A percentile compares a stretch with the other conserved stretches of the same genome.
Evolutionary conservation across 2,888 invertebrate species (phyloP).

Genomic region (Lycophotia porphyrea): DNA sequence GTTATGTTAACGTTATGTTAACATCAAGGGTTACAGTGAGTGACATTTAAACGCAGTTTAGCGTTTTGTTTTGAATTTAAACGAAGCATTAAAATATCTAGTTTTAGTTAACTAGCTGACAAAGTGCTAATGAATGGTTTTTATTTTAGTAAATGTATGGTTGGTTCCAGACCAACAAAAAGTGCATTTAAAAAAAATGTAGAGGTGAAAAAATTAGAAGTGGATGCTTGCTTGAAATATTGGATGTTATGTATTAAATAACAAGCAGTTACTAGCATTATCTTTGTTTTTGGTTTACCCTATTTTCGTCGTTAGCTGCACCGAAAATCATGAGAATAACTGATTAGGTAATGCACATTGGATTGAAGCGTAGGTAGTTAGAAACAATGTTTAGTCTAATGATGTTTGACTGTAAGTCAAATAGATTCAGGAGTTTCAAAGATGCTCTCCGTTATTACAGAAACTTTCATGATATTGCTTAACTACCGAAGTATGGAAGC

Average conservation of each 20-base stretch:
- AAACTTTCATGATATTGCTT: neutral
- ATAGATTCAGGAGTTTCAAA: constrained; percentile 13
- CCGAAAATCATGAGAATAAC: neutral
- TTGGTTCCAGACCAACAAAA: neutral
- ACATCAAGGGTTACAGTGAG: constrained; percentile 25
- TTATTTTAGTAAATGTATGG: neutral
- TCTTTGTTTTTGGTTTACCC: neutral
- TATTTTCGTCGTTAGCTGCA: neutral
- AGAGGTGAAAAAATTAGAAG: neutral
- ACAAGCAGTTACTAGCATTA: neutral
- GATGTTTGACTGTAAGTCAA: constrained; percentile 1
- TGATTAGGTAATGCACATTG: neutral
- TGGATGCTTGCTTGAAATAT: neutral
- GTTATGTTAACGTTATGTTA: constrained; percentile 21
- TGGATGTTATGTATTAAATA: neutral
- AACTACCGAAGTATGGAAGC: neutral
- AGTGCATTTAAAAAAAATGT: neutral
- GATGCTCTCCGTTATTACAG: constrained; percentile 25
- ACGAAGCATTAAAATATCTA: neutral
- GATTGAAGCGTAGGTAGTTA: neutral
- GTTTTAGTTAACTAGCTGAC: neutral
- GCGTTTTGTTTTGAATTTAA: constrained; percentile 16
- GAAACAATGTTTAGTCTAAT: neutral
- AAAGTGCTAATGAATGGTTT: neutral
- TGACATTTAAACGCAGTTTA: neutral